Evolutionary conservation across 2,797 vertebrate genomes (phyloP).

Genomic region (Sparidentex hasta): DNA sequence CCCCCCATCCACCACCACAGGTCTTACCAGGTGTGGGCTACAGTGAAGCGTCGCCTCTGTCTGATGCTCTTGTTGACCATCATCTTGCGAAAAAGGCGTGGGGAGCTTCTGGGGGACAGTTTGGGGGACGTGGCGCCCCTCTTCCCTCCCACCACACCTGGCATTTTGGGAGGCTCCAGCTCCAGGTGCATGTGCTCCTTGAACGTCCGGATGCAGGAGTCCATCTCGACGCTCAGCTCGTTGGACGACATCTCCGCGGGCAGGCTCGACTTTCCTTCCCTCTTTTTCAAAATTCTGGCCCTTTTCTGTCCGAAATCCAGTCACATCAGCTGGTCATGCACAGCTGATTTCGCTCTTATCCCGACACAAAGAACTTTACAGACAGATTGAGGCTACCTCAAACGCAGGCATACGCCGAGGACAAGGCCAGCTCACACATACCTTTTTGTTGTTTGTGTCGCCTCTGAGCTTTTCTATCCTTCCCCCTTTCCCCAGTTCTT

Average conservation of each 20-base stretch:
- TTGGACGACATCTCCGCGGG: conserved; percentile 90
- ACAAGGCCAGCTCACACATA: conserved; percentile 53
- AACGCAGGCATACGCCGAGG: conserved; percentile 27
- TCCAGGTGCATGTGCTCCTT: conserved; percentile 99
- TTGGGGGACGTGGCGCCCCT: conserved; percentile 95
- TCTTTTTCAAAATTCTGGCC: conserved; percentile 36
- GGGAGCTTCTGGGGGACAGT: conserved; percentile 96
- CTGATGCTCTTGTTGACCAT: conserved; percentile 98
- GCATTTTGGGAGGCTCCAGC: conserved; percentile 93
- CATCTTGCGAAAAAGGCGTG: conserved; percentile 97
- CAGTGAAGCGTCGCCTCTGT: conserved; percentile 96
- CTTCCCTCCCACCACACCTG: conserved; percentile 83
- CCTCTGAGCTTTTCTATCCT: conserved; percentile 44
- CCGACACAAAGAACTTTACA: conserved; percentile 44
- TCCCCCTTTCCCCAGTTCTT: conserved; percentile 40
- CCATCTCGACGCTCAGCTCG: conserved; percentile 89
- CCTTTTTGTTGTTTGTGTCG: conserved; percentile 43
- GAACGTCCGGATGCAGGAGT: conserved; percentile 96
- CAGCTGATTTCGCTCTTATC: conserved; percentile 24
- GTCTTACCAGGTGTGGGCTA: conserved; percentile 99
- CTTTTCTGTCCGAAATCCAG: conserved; percentile 32
- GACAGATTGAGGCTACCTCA: conserved; percentile 22
- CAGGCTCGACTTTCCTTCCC: conserved; percentile 18
- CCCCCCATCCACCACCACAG: neutral
- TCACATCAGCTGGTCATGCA: conserved; percentile 49